phyloP scores from a whole-genome alignment of 2,113 vertebrate genomes.

The Channa maculata region DNA sequence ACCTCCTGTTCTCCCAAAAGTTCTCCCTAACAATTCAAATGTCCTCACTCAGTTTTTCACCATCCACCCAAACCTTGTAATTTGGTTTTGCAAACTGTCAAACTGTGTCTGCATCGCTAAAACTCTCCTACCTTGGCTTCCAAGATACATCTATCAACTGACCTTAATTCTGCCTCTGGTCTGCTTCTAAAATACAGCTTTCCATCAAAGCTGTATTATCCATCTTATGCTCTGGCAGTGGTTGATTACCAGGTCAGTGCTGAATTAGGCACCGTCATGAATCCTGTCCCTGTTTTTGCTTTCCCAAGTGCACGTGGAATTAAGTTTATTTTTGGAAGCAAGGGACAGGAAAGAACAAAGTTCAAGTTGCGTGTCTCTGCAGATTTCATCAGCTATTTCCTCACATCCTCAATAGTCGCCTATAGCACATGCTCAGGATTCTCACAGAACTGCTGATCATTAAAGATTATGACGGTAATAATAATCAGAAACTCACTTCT shows the following conservation, averaged over 20 bases:
- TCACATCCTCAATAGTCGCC: conserved; percentile 17
- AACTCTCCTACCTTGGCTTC: background rate
- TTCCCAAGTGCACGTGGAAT: conserved; percentile 77
- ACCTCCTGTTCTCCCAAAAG: background rate
- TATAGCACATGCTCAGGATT: conserved; percentile 18
- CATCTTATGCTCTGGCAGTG: conserved; percentile 52
- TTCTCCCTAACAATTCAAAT: background rate
- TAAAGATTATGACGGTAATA: background rate
- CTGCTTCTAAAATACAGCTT: conserved; percentile 42
- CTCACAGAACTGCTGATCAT: background rate
- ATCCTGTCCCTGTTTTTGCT: conserved; percentile 79
- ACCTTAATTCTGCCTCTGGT: conserved; percentile 43
- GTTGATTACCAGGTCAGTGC: conserved; percentile 78
- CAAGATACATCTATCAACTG: conserved; percentile 3
- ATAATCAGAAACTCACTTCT: conserved; percentile 88
- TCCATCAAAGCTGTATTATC: conserved; percentile 47
- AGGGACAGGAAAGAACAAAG: conserved; percentile 70
- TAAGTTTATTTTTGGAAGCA: conserved; percentile 74
- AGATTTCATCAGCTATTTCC: conserved; percentile 61
- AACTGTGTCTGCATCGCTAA: background rate
- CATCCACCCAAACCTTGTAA: background rate
- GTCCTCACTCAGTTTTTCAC: background rate
- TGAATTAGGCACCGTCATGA: conserved; percentile 76
- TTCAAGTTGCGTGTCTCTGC: conserved; percentile 62
- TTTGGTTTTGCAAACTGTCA: background rate